These are phyloP conservation scores for Steatornis caripensis DNA, from an alignment of 2,113 vertebrate genomes.

Conservation along the genomic window DNA sequence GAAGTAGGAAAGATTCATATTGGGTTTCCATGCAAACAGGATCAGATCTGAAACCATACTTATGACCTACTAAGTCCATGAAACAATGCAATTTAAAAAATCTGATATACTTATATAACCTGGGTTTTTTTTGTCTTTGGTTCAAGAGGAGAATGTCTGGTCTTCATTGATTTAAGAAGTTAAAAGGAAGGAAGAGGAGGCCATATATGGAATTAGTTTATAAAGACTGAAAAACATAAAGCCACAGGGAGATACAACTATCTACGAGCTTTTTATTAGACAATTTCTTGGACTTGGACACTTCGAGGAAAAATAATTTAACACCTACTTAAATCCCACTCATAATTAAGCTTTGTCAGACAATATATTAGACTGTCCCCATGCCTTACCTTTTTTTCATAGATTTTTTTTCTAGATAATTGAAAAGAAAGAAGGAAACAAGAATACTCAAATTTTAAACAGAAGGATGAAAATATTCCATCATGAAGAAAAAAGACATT, in stretches of 20 bases:
- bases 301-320: not conserved
- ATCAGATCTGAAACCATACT: not conserved
- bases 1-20: not conserved
- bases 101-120: not conserved
- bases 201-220: not conserved
- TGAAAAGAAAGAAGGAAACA: not conserved
- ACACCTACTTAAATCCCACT: not conserved
- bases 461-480: not conserved
- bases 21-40: not conserved
- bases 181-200: not conserved
- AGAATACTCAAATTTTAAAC: not conserved
- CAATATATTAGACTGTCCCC: not conserved
- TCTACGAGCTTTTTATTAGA: not conserved
- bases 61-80: not conserved
- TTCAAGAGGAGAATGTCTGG: not conserved
- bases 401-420: not conserved
- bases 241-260: not conserved
- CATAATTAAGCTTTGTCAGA: not conserved
- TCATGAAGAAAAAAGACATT: not conserved
- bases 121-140: accelerated
- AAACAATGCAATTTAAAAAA: not conserved
- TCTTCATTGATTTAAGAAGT: not conserved
- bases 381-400: not conserved
- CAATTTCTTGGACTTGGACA: not conserved
- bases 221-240: not conserved